A percentile compares a stretch with the other conserved stretches of the same genome.
phyloP scores from a whole-genome alignment of 2,113 vertebrate genomes.

The Pampusana beccarii region DNA sequence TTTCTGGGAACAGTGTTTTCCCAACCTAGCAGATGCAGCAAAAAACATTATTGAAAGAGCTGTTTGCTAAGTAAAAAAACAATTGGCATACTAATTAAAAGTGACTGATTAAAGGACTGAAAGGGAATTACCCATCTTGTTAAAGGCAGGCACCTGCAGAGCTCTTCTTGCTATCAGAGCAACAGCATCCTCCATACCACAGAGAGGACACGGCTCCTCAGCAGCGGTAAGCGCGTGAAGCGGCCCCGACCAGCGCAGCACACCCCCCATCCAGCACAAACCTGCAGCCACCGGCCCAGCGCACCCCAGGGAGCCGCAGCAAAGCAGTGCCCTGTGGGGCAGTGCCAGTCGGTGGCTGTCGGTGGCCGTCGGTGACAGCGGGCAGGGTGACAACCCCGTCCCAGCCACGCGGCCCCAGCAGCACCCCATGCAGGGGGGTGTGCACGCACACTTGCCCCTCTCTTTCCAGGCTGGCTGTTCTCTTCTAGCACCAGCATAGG shows the following conservation, averaged over 20 bases:
- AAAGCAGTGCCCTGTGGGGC: rapidly evolving
- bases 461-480: not conserved
- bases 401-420: not conserved
- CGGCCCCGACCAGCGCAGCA: not conserved
- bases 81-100: slow-evolving; percentile 47
- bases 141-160: slow-evolving; percentile 45
- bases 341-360: not conserved
- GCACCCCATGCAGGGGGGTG: not conserved
- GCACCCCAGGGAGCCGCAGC: rapidly evolving
- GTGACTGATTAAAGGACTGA: slow-evolving; percentile 39
- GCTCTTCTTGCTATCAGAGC: not conserved
- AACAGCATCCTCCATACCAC: not conserved
- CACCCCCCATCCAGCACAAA: not conserved
- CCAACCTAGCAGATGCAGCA: not conserved
- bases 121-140: slow-evolving; percentile 49
- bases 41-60: slow-evolving; percentile 9
- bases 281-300: not conserved
- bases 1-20: not conserved
- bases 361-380: not conserved
- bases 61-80: slow-evolving; percentile 38
- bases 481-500: rapidly evolving
- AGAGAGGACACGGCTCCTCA: not conserved
- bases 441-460: rapidly evolving
- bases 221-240: rapidly evolving
- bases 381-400: not conserved